Conservation (phyloP, 2,888 invertebrate species). For the Monopis laevigella region DNA sequence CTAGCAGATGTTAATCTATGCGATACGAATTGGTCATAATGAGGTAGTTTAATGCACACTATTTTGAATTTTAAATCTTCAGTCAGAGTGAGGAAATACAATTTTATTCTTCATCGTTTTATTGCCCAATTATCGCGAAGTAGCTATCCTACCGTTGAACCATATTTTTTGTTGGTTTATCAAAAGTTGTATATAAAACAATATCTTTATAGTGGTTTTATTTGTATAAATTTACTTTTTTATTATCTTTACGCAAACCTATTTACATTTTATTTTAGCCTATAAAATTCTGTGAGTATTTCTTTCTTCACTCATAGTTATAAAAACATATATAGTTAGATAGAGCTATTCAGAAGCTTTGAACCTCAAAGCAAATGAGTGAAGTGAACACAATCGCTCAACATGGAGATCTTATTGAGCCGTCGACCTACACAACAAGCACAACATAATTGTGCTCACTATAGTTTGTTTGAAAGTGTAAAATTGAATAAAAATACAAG, state of each 20-base stretch:
- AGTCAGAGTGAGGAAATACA: slow-evolving; percentile 23
- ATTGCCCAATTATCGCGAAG: slow-evolving; percentile 1
- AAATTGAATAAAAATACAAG: slow-evolving; percentile 30
- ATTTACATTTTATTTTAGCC: no score
- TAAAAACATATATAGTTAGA: no score
- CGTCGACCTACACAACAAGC: neutral
- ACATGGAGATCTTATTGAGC: no score
- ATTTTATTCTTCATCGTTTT: neutral
- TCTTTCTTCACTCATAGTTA: no score
- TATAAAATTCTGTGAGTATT: no score
- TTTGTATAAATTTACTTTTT: no score
- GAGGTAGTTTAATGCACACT: slow-evolving; percentile 46
- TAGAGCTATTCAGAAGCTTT: no score
- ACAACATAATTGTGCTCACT: slow-evolving; percentile 6
- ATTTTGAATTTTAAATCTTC: slow-evolving; percentile 50
- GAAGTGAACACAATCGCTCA: no score
- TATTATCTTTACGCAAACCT: no score
- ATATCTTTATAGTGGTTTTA: no score
- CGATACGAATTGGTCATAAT: slow-evolving; percentile 41
- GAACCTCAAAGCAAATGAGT: no score
- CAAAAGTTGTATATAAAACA: neutral
- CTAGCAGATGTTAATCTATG: slow-evolving; percentile 43
- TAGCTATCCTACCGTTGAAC: neutral
- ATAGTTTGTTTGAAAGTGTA: slow-evolving; percentile 31
- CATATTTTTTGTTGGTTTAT: slow-evolving; percentile 4